phyloP scores from a whole-genome alignment of 1,140 invertebrate species.

The Gonioctena quinquepunctata region DNA sequence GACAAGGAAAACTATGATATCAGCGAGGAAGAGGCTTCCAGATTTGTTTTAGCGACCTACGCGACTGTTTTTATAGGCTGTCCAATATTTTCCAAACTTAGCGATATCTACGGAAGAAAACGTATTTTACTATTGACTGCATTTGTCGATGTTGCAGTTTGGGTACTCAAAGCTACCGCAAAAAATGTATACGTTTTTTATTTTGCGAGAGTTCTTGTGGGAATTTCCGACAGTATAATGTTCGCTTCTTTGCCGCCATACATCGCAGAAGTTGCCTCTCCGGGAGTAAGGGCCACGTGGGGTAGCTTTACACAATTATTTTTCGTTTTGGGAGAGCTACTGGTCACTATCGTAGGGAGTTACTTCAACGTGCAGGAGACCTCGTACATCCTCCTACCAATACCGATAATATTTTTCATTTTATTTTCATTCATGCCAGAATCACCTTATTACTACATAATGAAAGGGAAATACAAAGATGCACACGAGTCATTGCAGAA shows the following conservation, averaged over 20 bases:
- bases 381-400: constrained; percentile 15
- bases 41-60: constrained; percentile 33
- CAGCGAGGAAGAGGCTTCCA: constrained; percentile 27
- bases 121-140: constrained; percentile 23
- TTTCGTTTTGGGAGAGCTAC: constrained; percentile 58
- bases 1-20: constrained; percentile 18
- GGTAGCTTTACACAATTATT: constrained; percentile 57
- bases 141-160: constrained; percentile 24
- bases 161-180: constrained; percentile 27
- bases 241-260: constrained; percentile 59
- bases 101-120: constrained; percentile 34
- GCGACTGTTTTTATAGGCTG: constrained; percentile 66
- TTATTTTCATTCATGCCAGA: constrained; percentile 42
- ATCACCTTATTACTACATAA: constrained; percentile 45
- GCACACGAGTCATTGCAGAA: constrained; percentile 56
- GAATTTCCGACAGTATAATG: constrained; percentile 41
- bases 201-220: constrained; percentile 34
- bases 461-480: constrained; percentile 36
- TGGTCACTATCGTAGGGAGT: constrained; percentile 57
- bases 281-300: constrained; percentile 64
- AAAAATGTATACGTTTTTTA: constrained; percentile 31
- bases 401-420: constrained; percentile 19
- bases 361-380: constrained; percentile 22
- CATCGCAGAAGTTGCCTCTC: constrained; percentile 67
- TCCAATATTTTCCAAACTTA: constrained; percentile 21